Conservation (phyloP, 2,888 invertebrate species). For the Leucozona laternaria region DNA sequence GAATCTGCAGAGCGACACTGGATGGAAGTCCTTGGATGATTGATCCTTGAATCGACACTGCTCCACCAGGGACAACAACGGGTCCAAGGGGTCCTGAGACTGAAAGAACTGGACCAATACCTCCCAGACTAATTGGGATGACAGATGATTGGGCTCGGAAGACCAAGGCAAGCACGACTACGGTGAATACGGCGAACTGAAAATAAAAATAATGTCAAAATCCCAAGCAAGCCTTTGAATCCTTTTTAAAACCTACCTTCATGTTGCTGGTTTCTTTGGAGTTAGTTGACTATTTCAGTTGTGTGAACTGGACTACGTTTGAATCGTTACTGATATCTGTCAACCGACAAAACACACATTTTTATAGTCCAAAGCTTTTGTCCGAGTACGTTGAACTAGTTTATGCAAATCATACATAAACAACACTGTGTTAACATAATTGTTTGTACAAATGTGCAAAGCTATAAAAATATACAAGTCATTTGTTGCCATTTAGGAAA, state of each 20-base stretch:
- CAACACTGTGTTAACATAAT: background rate
- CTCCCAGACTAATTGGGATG: slow-evolving; percentile 42
- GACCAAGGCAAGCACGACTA: slow-evolving; percentile 68
- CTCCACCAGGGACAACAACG: slow-evolving; percentile 28
- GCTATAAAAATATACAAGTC: background rate
- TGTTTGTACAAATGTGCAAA: background rate
- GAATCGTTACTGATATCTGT: slow-evolving; percentile 6
- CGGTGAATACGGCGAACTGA: slow-evolving; percentile 66
- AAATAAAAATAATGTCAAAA: background rate
- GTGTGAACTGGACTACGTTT: slow-evolving; percentile 29
- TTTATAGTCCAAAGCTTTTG: slow-evolving; percentile 8
- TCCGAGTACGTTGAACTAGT: slow-evolving; percentile 17
- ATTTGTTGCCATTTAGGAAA: background rate
- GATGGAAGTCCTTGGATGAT: slow-evolving; percentile 12
- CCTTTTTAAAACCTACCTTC: background rate
- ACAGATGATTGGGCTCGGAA: slow-evolving; percentile 54
- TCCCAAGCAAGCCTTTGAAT: background rate
- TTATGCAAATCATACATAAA: background rate
- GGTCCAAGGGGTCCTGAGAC: slow-evolving; percentile 45
- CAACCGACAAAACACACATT: background rate
- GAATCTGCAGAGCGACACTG: slow-evolving; percentile 18
- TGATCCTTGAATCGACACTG: slow-evolving; percentile 48
- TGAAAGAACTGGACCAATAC: slow-evolving; percentile 47
- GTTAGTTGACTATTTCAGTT: slow-evolving; percentile 27
- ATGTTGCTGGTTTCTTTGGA: slow-evolving; percentile 29